Percentiles rank a stretch among this genome's conserved stretches.
These are phyloP conservation scores for Liparis tanakae DNA, from an alignment of 2,797 vertebrate species.

Conservation along the genomic window DNA sequence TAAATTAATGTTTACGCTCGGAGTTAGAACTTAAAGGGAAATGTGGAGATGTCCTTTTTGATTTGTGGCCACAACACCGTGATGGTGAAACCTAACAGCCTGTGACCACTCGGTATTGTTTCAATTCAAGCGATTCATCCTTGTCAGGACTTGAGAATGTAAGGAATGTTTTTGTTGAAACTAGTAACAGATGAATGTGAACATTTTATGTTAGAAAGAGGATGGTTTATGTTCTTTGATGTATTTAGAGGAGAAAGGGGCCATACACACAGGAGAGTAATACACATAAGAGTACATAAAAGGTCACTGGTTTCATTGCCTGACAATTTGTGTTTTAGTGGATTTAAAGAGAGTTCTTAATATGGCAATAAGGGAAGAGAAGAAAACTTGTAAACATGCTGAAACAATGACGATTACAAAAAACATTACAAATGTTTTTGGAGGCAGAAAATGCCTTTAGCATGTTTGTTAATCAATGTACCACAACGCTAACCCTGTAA, in stretches of 20 bases:
- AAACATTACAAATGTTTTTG: constrained; percentile 17
- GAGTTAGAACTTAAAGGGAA: constrained; percentile 14
- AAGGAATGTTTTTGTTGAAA: constrained; percentile 76
- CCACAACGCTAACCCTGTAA: constrained; percentile 33
- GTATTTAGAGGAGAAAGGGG: constrained; percentile 13
- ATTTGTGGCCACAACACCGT: constrained; percentile 1
- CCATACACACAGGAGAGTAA: background rate
- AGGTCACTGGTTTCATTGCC: background rate
- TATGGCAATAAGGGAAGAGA: constrained; percentile 7
- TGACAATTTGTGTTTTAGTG: background rate
- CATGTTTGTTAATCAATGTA: constrained; percentile 20
- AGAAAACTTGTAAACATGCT: background rate
- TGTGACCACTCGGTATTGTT: constrained; percentile 55
- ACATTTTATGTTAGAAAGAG: constrained; percentile 38
- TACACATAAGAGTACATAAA: constrained; percentile 10
- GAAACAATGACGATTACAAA: constrained; percentile 13
- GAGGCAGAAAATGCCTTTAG: constrained; percentile 28
- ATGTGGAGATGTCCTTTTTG: constrained; percentile 14
- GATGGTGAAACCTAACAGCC: constrained; percentile 39
- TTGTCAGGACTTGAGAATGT: constrained; percentile 69
- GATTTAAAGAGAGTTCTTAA: background rate
- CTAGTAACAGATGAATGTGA: constrained; percentile 46
- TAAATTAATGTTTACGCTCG: constrained; percentile 6
- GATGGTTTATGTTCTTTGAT: constrained; percentile 30
- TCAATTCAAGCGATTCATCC: constrained; percentile 47